Conservation (phyloP, 1,140 invertebrate species). For the Harlomillsia oculata region DNA sequence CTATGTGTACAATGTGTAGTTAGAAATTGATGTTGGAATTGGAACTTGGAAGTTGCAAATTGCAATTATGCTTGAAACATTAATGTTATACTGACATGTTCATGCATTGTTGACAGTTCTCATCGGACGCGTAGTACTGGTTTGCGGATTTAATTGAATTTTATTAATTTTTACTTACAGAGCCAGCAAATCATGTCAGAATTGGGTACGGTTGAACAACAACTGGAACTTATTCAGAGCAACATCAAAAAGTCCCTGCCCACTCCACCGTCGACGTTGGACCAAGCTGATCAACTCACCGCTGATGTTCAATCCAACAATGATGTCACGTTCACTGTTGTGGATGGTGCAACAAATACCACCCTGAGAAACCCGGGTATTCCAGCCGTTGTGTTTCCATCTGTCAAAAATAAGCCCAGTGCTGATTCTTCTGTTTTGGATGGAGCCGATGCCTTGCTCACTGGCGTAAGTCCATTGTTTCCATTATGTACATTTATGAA, state of each 20-base stretch:
- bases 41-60: too few relatives aligned
- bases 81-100: too few relatives aligned
- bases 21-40: not conserved
- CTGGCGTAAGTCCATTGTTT: conserved; percentile 57
- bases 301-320: conserved; percentile 31
- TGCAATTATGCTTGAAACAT: too few relatives aligned
- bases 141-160: not conserved
- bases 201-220: conserved; percentile 69
- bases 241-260: conserved; percentile 30
- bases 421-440: conserved; percentile 56
- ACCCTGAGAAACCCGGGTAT: conserved; percentile 55
- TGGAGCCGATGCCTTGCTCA: conserved; percentile 37
- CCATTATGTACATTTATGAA: too few relatives aligned
- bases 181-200: conserved; percentile 74
- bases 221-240: conserved; percentile 45
- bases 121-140: too few relatives aligned
- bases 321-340: conserved; percentile 33
- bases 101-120: too few relatives aligned
- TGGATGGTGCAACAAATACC: conserved; percentile 36
- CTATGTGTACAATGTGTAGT: not conserved
- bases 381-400: conserved; percentile 65
- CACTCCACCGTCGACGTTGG: conserved; percentile 28
- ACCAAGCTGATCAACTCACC: conserved; percentile 35
- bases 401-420: conserved; percentile 78
- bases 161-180: conserved; percentile 12